Evolutionary conservation across 2,888 invertebrate species (phyloP).

Genomic region (Alviniconcha strummeri): DNA sequence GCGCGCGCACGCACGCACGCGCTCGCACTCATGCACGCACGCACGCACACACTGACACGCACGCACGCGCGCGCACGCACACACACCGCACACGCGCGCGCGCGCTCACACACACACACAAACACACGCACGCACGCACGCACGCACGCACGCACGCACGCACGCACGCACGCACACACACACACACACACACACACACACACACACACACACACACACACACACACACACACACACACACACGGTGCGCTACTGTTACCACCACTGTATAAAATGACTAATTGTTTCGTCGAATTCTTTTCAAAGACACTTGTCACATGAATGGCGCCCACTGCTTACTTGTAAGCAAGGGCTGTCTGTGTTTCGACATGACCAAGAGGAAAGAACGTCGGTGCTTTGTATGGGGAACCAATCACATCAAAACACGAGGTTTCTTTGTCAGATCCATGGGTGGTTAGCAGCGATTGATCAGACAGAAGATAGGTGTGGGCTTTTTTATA

Average conservation of each 20-base stretch:
- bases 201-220: not conserved
- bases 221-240: not conserved
- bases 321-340: not conserved
- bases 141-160: not conserved
- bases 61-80: not conserved
- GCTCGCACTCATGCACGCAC: not conserved
- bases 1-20: not conserved
- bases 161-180: not conserved
- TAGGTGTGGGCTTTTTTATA: not conserved
- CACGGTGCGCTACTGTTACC: not conserved
- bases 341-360: no score
- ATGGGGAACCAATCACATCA: not conserved
- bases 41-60: no score
- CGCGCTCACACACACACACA: not conserved
- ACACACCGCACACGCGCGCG: not conserved
- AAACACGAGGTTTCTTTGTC: no score
- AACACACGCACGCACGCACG: not conserved
- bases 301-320: not conserved
- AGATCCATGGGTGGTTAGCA: no score
- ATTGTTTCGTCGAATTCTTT: not conserved
- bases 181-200: not conserved
- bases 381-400: not conserved
- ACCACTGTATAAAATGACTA: not conserved
- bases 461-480: not conserved
- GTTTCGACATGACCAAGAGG: no score